phyloP scores from a whole-genome alignment of 2,888 invertebrate species.

The Silvanus unidentatus region DNA sequence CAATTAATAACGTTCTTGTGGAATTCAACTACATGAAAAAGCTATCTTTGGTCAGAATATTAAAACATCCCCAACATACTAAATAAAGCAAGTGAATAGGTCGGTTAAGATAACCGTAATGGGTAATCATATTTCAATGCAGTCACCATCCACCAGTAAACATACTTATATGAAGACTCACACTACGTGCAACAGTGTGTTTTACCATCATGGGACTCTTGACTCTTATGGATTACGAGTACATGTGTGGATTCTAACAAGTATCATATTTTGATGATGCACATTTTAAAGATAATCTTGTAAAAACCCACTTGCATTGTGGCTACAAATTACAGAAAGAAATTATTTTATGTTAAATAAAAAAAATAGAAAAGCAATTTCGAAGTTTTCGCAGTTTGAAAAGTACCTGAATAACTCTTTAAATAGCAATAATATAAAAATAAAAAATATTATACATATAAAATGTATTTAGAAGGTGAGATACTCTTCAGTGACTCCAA shows the following conservation, averaged over 20 bases:
- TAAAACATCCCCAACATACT: slow-evolving; percentile 40
- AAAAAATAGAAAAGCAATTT: too few species aligned
- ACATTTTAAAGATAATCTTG: too few species aligned
- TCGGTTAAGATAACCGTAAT: slow-evolving; percentile 40
- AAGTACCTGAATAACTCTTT: too few species aligned
- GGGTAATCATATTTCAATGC: slow-evolving; percentile 36
- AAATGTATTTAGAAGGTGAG: slow-evolving; percentile 21
- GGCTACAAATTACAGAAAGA: too few species aligned
- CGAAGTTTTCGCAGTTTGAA: too few species aligned
- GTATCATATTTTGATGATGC: too few species aligned
- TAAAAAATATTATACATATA: slow-evolving; percentile 15
- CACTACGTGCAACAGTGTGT: too few species aligned
- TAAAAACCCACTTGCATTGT: too few species aligned
- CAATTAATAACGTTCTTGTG: slow-evolving; percentile 44
- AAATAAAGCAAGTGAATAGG: slow-evolving; percentile 31
- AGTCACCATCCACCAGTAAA: not conserved
- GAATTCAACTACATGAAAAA: slow-evolving; percentile 46
- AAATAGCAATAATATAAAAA: slow-evolving; percentile 11
- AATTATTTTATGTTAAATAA: too few species aligned
- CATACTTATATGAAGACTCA: not conserved
- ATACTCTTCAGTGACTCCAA: slow-evolving; percentile 38
- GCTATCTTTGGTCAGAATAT: slow-evolving; percentile 43
- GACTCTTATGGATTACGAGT: too few species aligned
- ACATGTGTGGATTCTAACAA: too few species aligned
- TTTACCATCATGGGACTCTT: not conserved